A percentile compares a stretch with the other conserved stretches of the same genome.
phyloP scores from a whole-genome alignment of 2,113 vertebrate genomes.

The Gallinago media region DNA sequence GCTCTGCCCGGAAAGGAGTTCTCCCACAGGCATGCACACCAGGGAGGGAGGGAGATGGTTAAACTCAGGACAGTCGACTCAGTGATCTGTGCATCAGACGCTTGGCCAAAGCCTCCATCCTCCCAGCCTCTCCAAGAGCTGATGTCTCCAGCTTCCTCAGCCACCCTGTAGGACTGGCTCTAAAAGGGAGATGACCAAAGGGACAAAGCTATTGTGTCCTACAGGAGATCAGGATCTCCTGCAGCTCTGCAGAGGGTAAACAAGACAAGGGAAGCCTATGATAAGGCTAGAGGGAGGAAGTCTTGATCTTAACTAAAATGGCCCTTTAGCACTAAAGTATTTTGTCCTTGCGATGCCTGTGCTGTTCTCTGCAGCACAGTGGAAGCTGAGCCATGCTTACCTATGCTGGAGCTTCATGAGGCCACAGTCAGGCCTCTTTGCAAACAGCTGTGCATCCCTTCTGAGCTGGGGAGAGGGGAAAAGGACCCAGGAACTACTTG shows the following conservation, averaged over 20 bases:
- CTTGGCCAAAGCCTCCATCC: background rate
- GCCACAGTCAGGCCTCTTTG: background rate
- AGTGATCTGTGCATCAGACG: conserved; percentile 7
- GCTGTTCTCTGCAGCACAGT: background rate
- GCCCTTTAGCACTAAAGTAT: background rate
- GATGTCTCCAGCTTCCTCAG: background rate
- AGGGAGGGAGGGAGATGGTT: background rate
- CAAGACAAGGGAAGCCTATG: background rate
- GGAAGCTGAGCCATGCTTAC: background rate
- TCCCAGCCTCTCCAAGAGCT: conserved; percentile 6
- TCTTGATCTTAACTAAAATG: background rate
- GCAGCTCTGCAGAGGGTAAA: background rate
- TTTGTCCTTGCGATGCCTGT: background rate
- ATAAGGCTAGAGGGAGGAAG: background rate
- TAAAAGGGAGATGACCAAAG: conserved; percentile 23
- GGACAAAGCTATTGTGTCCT: background rate
- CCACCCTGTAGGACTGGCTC: background rate
- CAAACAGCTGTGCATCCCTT: background rate
- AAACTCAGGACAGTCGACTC: background rate
- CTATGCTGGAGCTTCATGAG: background rate
- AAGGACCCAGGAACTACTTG: background rate
- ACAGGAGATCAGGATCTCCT: background rate
- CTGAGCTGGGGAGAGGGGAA: background rate
- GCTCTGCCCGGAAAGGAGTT: background rate
- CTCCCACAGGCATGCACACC: background rate